Evolutionary conservation across 1,140 invertebrate species (phyloP).

Genomic region (Leptestheria dahalacensis): DNA sequence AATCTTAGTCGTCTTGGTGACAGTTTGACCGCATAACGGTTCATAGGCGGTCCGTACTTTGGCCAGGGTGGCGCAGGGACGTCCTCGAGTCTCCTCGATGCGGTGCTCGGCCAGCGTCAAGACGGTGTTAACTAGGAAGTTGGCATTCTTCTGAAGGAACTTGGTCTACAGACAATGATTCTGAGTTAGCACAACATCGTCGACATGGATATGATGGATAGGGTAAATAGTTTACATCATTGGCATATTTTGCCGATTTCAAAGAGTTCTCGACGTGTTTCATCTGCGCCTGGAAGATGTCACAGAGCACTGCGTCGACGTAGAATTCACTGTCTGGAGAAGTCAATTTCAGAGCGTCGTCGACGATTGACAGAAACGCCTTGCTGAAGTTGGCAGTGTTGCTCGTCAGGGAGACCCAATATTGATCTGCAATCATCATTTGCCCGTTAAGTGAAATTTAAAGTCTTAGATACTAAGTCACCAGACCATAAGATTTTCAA

Average conservation of each 20-base stretch:
- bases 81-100: constrained; percentile 28
- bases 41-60: constrained; percentile 25
- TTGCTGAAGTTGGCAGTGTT: constrained; percentile 55
- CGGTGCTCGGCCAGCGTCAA: constrained; percentile 33
- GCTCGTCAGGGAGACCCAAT: constrained; percentile 47
- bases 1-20: not conserved
- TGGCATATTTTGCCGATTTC: constrained; percentile 36
- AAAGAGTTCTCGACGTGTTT: constrained; percentile 43
- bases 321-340: constrained; percentile 43
- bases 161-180: constrained; percentile 31
- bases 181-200: no score
- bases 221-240: constrained; percentile 39
- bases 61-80: constrained; percentile 25
- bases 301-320: constrained; percentile 43
- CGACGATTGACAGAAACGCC: constrained; percentile 43
- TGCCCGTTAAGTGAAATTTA: not conserved
- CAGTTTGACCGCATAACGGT: not conserved
- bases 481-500: no score
- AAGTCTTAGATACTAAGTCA: no score
- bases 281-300: constrained; percentile 48
- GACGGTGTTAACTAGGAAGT: constrained; percentile 36
- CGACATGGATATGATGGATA: no score
- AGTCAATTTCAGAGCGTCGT: constrained; percentile 49
- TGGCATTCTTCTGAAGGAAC: constrained; percentile 38
- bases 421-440: constrained; percentile 37